Evolutionary conservation across 2,797 vertebrate genomes (phyloP).

Genomic region (Acanthiza pusilla): DNA sequence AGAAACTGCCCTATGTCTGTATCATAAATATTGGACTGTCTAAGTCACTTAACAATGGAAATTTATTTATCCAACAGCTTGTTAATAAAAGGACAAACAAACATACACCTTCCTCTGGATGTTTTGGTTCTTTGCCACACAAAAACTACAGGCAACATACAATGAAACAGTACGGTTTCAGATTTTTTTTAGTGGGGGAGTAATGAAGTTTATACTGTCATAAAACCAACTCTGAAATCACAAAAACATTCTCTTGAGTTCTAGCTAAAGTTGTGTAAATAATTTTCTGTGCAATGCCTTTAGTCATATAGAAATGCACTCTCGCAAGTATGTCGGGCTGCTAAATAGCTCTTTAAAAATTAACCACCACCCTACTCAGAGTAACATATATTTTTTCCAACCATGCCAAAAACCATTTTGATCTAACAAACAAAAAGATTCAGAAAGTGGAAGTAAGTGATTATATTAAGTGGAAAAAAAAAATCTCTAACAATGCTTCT

Average conservation of each 20-base stretch:
- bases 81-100: slow-evolving; percentile 49
- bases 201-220: not conserved
- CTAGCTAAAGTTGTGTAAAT: not conserved
- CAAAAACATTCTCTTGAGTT: not conserved
- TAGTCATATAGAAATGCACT: not conserved
- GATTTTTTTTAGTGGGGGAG: not conserved
- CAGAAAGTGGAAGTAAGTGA: not conserved
- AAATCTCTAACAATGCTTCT: not conserved
- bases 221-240: not conserved
- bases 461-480: not conserved
- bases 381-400: not conserved
- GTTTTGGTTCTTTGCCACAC: slow-evolving; percentile 39
- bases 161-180: slow-evolving; percentile 23
- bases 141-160: slow-evolving; percentile 13
- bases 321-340: not conserved
- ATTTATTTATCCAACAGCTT: slow-evolving; percentile 54
- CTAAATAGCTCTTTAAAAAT: not conserved
- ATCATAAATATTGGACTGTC: slow-evolving; percentile 31
- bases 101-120: not conserved
- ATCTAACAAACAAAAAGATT: not conserved
- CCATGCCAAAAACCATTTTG: not conserved
- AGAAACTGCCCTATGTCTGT: not conserved
- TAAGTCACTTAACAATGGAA: slow-evolving; percentile 39
- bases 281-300: not conserved
- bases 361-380: not conserved